Evolutionary conservation across 2,888 invertebrate species (phyloP), one percentile per base, ranked within the genome.

Genomic region (Tachina lurida): DNA sequence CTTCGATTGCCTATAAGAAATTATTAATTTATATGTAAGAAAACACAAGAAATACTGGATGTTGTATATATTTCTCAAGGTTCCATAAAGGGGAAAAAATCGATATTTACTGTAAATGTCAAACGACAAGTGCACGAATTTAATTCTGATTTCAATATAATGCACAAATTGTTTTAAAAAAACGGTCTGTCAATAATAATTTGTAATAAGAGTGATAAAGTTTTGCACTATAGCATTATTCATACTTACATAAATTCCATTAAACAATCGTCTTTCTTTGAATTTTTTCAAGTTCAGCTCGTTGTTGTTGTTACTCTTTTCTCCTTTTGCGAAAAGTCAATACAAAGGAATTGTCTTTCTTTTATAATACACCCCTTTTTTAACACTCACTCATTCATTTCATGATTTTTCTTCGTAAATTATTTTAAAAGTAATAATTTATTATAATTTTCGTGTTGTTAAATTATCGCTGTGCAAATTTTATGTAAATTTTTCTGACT

Each of bases 341-440:
- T 83, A 77, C 58, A 71, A 39, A 71, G 47, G 22, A 70, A 82
- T 63, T 63, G 56, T 41, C n/a, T 41, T 76, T 8, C 12, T 2
- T 62, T 70, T n/a, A 12, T 19, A 49, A 71, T 60, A 77, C 83
- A 73, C 77, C 83, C 77, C 76, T 77, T 77, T 83, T 83, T 82
- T 58, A 39, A 5, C 17, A 45, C 49, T 67, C 17, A 22, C 3
- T 15, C 15, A 65, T 45, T 15, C 8, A 47, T 45, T 39, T 22
- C 31, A 31, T n/a, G 39, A 17, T 62, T 31, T 47, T 8, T 39
- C 31, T 17, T 15, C 3, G n/a, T 13, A 10, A n/a, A 17, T 65
- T n/a, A 56, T 65, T 12, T 54, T 31, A 70, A 52, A 31, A 43
- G 52, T 10, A 52, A 52, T 31, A 10, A 39, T 19, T n/a, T 22